phyloP scores from a whole-genome alignment of 2,113 vertebrate species.

The Paramisgurnus dabryanus region DNA sequence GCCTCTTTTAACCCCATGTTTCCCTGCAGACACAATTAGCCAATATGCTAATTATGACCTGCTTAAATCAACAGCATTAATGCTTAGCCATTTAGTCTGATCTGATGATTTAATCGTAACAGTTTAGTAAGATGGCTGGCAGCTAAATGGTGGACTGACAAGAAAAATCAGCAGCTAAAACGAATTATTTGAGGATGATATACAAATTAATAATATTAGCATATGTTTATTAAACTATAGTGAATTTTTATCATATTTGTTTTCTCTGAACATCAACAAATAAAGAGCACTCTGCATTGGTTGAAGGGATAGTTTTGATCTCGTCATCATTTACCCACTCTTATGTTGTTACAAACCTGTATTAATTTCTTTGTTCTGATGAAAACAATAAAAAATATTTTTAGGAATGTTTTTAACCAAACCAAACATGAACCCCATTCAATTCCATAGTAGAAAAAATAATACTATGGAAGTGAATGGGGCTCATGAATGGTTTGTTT shows the following conservation, averaged over 20 bases:
- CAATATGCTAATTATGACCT: constrained; percentile 46
- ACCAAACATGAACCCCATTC: too few species aligned
- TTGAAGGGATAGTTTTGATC: too few species aligned
- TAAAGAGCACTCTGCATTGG: background rate
- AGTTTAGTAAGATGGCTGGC: background rate
- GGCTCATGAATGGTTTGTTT: too few species aligned
- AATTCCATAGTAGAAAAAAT: too few species aligned
- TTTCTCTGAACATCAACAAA: background rate
- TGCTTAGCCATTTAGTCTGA: constrained; percentile 31
- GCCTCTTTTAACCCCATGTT: constrained; percentile 53
- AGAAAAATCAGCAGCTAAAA: background rate
- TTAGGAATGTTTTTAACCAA: too few species aligned
- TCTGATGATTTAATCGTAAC: constrained; percentile 24
- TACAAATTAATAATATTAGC: background rate
- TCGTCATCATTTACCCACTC: too few species aligned
- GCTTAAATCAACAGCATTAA: constrained; percentile 47
- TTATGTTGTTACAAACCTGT: too few species aligned
- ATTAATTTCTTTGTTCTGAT: too few species aligned
- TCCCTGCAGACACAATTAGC: constrained; percentile 53
- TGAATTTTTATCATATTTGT: background rate
- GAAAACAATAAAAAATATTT: too few species aligned
- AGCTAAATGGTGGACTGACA: background rate
- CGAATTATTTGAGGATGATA: background rate
- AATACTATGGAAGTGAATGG: too few species aligned
- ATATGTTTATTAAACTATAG: background rate